Base-by-base conservation (phyloP, 2,888 invertebrate species). In the Meloe dianella region DNA sequence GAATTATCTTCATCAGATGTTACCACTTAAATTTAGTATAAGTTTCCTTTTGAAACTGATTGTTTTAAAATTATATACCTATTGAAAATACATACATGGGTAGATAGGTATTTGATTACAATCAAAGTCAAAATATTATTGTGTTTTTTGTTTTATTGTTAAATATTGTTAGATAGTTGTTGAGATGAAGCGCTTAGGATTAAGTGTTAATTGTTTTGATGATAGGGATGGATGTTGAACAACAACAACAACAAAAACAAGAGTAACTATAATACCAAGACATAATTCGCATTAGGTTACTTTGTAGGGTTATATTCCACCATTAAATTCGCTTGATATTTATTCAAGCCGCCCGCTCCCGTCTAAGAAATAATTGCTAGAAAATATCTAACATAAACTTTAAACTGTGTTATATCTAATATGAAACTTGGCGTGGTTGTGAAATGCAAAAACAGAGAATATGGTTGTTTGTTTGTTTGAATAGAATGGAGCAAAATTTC, bases 371-470 rank as follows among this genome's bases (percentile, higher is more conserved):
- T 67, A 64, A 67, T 67, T 61, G 67, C 64, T 35, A n/a, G n/a
- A n/a, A n/a, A n/a, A n/a, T n/a, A n/a, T n/a, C n/a, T n/a, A 57
- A 61, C 67, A 67, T 67, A 67, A 67, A 67, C 64, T 64, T 67
- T 64, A 67, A 67, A 67, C 57, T 64, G 20, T 9, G n/a, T 9
- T 1, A 9, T n/a, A n/a, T n/a, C n/a, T n/a, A n/a, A n/a, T n/a
- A 20, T 29, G 22, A 20, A 65, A 63, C 63, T 62, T 63, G 63
- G 47, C 20, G 20, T 47, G 9, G 20, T 5, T 35, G 14, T 35
- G 20, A 20, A 20, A 20, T 10, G 20, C 47, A 20, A 20, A 47
- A 47, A 41, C 27, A 47, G 17, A 22, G 47, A 47, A 47, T 27
- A 27, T 27, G 4, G n/a, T n/a, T n/a, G 14, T 20, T 5, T 8